Evolutionary conservation across 2,113 vertebrate genomes (phyloP), one percentile per base, ranked within the genome.

Genomic region (Notothenia coriiceps): DNA sequence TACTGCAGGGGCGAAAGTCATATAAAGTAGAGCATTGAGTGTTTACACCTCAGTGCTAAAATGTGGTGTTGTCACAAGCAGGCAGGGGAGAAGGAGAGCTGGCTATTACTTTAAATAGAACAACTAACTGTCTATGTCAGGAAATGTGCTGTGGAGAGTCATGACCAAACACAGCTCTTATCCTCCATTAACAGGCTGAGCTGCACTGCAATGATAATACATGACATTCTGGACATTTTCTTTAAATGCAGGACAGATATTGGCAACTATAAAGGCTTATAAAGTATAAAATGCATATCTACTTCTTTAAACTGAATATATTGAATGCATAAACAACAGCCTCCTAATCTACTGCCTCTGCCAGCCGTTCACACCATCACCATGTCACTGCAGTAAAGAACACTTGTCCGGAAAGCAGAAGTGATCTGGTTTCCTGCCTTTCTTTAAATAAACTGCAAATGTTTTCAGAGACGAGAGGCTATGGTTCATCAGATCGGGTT

Each of bases 41-140:
- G 81, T 87, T 87, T 47, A 86, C 87, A 90, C 75, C 20, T 78
- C 5, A 12, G 12, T 57, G 79, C 5, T 61, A 72, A 81, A 88
- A 89, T 86, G 83, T 59, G 75, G 25, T 56, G 80, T 54, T 13
- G 17, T 78, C 35, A 68, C 59, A 60, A n/a, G 10, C 18, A 61
- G 17, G 44, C 63, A 51, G 63, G 10, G 14, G 20, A 54, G 10
- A 51, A 20, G 57, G 15, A 69, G 33, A 29, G 52, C 0, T 40
- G 35, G 61, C 12, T 43, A 29, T 44, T 33, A 61, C 43, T 33
- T 4, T 9, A 4, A 54, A 14, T 14, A 50, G 49, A 12, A 22
- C 68, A 40, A 70, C 2, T 69, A 33, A 6, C 25, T 56, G 29
- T 55, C 74, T n/a, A n/a, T 51, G 47, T 52, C 9, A 25, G 44